Base-by-base conservation (phyloP, 2,113 vertebrate genomes). In the Lutjanus erythropterus region DNA sequence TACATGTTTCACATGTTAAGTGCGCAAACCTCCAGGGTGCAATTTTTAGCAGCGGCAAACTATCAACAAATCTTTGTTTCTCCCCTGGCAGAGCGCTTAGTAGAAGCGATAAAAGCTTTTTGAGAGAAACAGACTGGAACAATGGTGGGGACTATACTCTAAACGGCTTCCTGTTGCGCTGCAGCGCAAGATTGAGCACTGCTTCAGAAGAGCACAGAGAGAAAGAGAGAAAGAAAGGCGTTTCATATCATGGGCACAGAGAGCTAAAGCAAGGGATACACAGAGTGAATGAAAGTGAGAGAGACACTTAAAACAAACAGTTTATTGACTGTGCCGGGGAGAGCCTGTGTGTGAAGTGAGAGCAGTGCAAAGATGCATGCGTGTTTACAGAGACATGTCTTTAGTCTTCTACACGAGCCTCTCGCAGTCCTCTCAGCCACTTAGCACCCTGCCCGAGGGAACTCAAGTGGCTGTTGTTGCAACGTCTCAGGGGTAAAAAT, bases 111-210 rank as follows among this genome's bases (percentile, higher is more conserved):
- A 91, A 92, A 91, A 88, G 83, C 71, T 81, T 86, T 92, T 81
- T 87, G 85, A 92, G 88, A 88, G 88, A 88, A 91, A 90, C 88
- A 75, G 82, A 88, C 81, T 88, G 83, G 81, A 91, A 94, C 89
- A 92, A 92, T 90, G 86, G 85, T 46, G 71, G 73, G 56, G 79
- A 91, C 77, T 67, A 70, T 73, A 68, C 88, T 88, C 77, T 91
- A 90, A 92, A 91, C 82, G 69, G 81, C 86, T 93, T 95, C 89
- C 93, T 95, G 91, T 92, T 90, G 89, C 52, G 84, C 86, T 77
- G 86, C 83, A 78, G 90, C 55, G 69, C 84, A 82, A 87, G 84
- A 91, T 64, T 87, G 76, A 90, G 83, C 84, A 85, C 73, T 60
- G 71, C 86, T 86, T 86, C 72, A 86, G 80, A 87, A 72, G 70